These are phyloP conservation scores for Epizoanthus ramosus DNA, from an alignment of 92 coral and sea anemone genomes.

Conservation along the genomic window DNA sequence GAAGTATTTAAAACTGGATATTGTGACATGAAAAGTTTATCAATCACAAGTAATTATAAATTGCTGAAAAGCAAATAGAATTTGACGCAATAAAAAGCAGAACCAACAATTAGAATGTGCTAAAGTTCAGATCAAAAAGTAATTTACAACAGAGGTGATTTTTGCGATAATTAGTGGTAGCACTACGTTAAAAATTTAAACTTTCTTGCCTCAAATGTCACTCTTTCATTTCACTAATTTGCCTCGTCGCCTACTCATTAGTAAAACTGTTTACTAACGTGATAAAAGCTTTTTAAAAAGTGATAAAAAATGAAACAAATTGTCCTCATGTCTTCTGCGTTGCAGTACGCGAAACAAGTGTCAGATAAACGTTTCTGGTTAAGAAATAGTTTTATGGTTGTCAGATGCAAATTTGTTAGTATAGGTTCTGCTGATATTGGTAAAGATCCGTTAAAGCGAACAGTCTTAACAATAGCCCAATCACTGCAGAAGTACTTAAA, in stretches of 20 bases:
- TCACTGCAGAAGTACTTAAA: conserved; percentile 28
- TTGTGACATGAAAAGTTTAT: neutral
- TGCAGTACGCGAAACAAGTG: neutral
- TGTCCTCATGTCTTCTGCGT: neutral
- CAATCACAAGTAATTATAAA: neutral
- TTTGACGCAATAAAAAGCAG: conserved; percentile 5
- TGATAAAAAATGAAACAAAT: neutral
- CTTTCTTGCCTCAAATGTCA: neutral
- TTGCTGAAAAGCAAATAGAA: neutral
- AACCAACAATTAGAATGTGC: neutral
- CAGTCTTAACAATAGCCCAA: conserved; percentile 5
- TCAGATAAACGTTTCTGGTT: neutral
- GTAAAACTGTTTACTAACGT: neutral
- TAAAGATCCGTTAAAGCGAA: conserved; percentile 26
- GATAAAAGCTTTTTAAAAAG: neutral
- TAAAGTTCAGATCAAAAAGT: neutral
- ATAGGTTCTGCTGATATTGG: conserved; percentile 4
- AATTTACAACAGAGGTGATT: conserved; percentile 30
- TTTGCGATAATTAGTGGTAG: conserved; percentile 10
- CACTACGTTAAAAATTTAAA: neutral
- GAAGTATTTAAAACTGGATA: neutral
- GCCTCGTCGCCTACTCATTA: conserved; percentile 10
- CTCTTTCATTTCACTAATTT: conserved; percentile 2
- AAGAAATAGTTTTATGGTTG: conserved; percentile 8
- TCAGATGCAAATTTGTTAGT: conserved; percentile 17